A percentile compares a stretch with the other conserved stretches of the same genome.
Evolutionary conservation across 2,113 vertebrate genomes (phyloP).

Genomic region (Turnix velox): DNA sequence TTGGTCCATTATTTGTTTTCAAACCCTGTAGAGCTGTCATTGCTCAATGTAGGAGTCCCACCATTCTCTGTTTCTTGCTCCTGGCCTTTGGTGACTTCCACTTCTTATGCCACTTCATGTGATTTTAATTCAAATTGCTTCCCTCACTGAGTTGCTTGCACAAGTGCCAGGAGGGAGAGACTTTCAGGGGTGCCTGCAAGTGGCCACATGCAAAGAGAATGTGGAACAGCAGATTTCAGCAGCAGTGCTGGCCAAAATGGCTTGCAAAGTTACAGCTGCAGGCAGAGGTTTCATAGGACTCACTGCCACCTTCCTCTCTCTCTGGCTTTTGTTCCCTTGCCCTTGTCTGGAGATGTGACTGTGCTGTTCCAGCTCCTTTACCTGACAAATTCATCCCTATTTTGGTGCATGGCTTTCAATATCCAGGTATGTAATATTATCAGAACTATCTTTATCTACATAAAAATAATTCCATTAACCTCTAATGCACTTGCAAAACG

Average conservation of each 20-base stretch:
- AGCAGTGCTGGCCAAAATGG: not conserved
- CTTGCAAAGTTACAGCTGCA: not conserved
- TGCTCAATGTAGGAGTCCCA: not conserved
- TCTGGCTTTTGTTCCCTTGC: fast-evolving
- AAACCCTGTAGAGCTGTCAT: not conserved
- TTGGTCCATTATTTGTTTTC: not conserved
- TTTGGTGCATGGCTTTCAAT: not conserved
- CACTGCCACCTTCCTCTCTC: not conserved
- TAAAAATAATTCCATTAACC: not conserved
- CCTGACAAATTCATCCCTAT: not conserved
- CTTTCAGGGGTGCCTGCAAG: not conserved
- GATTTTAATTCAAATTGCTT: not conserved
- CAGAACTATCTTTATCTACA: not conserved
- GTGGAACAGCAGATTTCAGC: not conserved
- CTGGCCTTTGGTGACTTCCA: fast-evolving
- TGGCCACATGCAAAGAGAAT: not conserved
- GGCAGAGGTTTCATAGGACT: not conserved
- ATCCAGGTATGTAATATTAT: not conserved
- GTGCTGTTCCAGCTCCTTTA: not conserved
- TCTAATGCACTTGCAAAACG: not conserved
- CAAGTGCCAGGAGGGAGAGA: not conserved
- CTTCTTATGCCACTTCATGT: not conserved
- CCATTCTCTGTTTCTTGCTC: not conserved
- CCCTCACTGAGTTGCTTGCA: not conserved
- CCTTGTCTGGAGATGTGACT: fast-evolving